These are phyloP conservation scores for Meles meles DNA, from an alignment of 2,113 vertebrate species.

Conservation along the genomic window DNA sequence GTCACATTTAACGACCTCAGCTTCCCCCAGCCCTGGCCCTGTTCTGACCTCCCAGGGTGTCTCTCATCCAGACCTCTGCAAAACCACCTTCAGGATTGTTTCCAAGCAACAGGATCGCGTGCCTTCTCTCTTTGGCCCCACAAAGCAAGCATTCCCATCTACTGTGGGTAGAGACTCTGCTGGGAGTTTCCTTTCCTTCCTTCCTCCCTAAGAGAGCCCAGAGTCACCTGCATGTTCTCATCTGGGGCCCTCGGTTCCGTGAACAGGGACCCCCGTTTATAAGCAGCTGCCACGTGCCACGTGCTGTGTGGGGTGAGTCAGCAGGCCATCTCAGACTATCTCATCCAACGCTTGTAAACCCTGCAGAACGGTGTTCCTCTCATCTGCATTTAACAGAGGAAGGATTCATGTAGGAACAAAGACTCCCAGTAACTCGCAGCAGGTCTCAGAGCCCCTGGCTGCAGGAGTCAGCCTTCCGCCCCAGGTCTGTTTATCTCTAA, in stretches of 20 bases:
- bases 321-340: too few species aligned
- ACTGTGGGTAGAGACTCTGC: not conserved
- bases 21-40: not conserved
- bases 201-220: not conserved
- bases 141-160: not conserved
- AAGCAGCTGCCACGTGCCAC: not conserved
- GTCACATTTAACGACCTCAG: not conserved
- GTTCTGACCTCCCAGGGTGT: not conserved
- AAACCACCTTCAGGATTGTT: not conserved
- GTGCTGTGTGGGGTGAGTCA: too few species aligned
- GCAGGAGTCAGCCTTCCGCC: not conserved
- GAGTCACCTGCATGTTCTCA: not conserved
- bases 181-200: not conserved
- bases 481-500: not conserved
- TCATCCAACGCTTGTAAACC: not conserved
- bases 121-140: not conserved
- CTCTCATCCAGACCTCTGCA: not conserved
- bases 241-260: not conserved
- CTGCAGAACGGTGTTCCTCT: not conserved
- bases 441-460: not conserved
- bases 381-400: not conserved
- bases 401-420: not conserved
- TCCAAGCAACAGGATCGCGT: not conserved
- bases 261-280: not conserved
- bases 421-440: not conserved